Percentiles rank a stretch among this genome's conserved stretches.
phyloP scores from a whole-genome alignment of 2,113 vertebrate species.

The Pelecanus crispus region DNA sequence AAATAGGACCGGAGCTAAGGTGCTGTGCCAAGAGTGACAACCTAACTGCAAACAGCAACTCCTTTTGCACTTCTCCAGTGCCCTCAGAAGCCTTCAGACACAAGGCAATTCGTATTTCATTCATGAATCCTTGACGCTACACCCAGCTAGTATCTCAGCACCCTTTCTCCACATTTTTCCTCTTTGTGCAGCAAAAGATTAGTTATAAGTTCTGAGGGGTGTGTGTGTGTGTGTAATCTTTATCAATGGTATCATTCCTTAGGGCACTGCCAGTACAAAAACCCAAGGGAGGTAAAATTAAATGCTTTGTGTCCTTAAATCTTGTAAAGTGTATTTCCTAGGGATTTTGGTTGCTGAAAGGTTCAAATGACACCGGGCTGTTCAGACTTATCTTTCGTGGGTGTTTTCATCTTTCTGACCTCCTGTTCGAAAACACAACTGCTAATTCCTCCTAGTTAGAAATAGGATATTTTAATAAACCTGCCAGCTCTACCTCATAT shows the following conservation, averaged over 20 bases:
- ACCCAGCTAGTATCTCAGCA: neutral
- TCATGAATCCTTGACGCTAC: neutral
- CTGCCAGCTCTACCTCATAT: neutral
- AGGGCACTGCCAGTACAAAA: neutral
- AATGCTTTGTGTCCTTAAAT: neutral
- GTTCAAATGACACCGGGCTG: neutral
- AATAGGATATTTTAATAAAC: neutral
- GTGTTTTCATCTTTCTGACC: neutral
- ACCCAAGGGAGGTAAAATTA: neutral
- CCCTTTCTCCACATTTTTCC: neutral
- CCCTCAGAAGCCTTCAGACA: neutral
- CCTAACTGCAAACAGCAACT: neutral
- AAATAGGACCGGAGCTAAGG: neutral
- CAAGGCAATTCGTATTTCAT: neutral
- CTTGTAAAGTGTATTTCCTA: neutral
- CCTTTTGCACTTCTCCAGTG: neutral
- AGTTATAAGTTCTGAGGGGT: neutral
- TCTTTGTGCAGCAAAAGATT: neutral
- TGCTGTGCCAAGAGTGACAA: neutral
- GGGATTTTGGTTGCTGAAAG: neutral
- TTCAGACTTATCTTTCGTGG: neutral
- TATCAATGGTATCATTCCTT: neutral
- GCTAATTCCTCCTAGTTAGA: neutral
- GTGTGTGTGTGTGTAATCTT: neutral
- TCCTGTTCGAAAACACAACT: neutral